Conservation (phyloP, 2,797 vertebrate species). For the Poecile montanus region DNA sequence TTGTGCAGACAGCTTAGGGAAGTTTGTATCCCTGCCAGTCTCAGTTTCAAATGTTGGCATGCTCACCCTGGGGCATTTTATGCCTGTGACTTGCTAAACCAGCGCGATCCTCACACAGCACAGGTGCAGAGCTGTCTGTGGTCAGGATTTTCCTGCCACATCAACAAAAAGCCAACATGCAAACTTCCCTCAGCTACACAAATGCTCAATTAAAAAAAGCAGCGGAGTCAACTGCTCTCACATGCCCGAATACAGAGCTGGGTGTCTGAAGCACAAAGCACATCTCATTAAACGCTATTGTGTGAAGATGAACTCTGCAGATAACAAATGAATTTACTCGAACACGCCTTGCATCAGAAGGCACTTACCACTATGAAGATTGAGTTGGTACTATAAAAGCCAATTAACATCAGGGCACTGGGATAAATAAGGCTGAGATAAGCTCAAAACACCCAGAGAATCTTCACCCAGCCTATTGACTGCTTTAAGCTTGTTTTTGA, state of each 20-base stretch:
- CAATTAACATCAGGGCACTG: conserved; percentile 54
- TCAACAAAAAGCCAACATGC: background rate
- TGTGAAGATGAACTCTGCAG: background rate
- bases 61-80: background rate
- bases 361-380: conserved; percentile 63
- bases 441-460: conserved; percentile 20
- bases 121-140: background rate
- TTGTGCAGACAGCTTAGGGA: background rate
- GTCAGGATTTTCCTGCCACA: background rate
- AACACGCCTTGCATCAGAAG: conserved; percentile 62
- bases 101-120: background rate
- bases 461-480: conserved; percentile 15
- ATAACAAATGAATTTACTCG: conserved; percentile 21
- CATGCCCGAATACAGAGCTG: background rate
- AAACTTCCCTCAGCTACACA: background rate
- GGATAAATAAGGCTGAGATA: conserved; percentile 37
- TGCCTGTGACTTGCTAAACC: background rate
- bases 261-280: background rate
- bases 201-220: background rate
- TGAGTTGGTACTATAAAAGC: conserved; percentile 47
- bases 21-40: background rate
- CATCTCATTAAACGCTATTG: background rate
- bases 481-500: background rate
- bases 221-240: background rate
- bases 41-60: background rate